Percentiles rank a stretch among this genome's conserved stretches.
Conservation (phyloP, 2,797 vertebrate genomes). For the Dendrocincla fuliginosa region DNA sequence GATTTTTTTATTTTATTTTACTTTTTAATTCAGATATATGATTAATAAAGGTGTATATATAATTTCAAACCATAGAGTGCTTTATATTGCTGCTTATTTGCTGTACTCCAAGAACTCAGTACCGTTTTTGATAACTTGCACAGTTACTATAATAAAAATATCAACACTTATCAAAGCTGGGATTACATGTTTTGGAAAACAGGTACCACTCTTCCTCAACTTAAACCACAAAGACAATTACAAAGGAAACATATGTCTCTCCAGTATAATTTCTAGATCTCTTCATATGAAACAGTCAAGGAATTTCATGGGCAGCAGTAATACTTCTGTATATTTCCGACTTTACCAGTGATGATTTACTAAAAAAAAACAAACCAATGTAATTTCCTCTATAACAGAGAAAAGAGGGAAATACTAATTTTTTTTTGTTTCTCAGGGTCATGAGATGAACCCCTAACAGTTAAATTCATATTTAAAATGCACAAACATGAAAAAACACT, state of each 20-base stretch:
- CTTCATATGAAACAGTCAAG: not conserved
- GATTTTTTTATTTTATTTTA: not conserved
- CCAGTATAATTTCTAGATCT: not conserved
- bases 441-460: not conserved
- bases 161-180: not conserved
- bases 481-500: not conserved
- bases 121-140: not conserved
- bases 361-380: not conserved
- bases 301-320: not conserved
- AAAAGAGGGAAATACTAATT: not conserved
- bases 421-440: not conserved
- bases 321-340: not conserved
- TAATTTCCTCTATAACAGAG: not conserved
- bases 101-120: not conserved
- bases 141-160: not conserved
- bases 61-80: not conserved
- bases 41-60: not conserved
- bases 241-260: not conserved
- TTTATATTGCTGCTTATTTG: not conserved
- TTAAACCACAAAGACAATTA: not conserved
- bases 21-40: not conserved
- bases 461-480: not conserved
- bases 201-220: not conserved
- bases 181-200: not conserved
- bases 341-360: not conserved